A percentile compares a stretch with the other conserved stretches of the same genome.
Conservation (phyloP, 2,113 vertebrate species). For the Calidris pygmaea region DNA sequence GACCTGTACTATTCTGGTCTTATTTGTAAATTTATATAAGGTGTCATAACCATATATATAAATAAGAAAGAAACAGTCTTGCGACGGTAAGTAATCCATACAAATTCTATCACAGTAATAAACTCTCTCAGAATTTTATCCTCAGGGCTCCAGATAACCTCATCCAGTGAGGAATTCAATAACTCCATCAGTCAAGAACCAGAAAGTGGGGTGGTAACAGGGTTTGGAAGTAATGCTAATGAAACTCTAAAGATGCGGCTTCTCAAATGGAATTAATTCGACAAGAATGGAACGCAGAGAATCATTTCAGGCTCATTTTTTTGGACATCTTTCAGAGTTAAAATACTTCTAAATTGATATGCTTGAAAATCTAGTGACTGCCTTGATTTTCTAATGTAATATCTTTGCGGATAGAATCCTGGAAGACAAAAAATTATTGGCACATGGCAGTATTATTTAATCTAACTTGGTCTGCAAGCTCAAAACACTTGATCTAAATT, state of each 20-base stretch:
- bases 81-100: constrained; percentile 58
- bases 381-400: constrained; percentile 47
- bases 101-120: constrained; percentile 62
- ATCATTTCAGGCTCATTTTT: constrained; percentile 49
- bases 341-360: constrained; percentile 45
- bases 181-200: constrained; percentile 19
- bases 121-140: constrained; percentile 36
- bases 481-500: constrained; percentile 46
- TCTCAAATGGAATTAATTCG: constrained; percentile 61
- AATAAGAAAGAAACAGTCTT: constrained; percentile 58
- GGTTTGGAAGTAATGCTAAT: constrained; percentile 25
- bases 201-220: background rate
- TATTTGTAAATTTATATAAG: constrained; percentile 55
- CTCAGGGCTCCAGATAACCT: constrained; percentile 13
- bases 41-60: constrained; percentile 14
- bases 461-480: constrained; percentile 13
- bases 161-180: constrained; percentile 15
- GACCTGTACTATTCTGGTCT: background rate
- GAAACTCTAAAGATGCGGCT: constrained; percentile 50
- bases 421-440: constrained; percentile 31
- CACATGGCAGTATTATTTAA: constrained; percentile 14
- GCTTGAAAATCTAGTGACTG: constrained; percentile 5
- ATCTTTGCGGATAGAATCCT: background rate
- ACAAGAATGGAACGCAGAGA: constrained; percentile 34
- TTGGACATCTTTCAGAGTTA: background rate